phyloP scores from a whole-genome alignment of 2,113 vertebrate genomes.

The Saccopteryx leptura region DNA sequence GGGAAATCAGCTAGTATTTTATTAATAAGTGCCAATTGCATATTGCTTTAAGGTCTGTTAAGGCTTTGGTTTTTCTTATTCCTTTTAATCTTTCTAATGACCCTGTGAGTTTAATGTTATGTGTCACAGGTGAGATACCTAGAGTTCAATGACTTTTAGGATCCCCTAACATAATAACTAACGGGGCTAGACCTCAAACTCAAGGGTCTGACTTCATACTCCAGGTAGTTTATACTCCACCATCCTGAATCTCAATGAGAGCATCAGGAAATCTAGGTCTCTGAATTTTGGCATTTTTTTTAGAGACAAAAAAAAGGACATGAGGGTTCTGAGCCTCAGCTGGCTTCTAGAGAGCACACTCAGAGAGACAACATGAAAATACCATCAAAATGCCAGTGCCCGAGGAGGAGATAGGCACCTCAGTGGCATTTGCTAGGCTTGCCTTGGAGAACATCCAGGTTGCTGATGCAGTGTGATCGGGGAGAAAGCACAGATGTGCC shows the following conservation, averaged over 20 bases:
- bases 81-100: not conserved
- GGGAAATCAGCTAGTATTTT: not conserved
- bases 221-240: not conserved
- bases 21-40: not conserved
- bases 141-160: not conserved
- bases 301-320: not conserved
- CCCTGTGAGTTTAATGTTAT: not conserved
- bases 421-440: not conserved
- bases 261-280: not conserved
- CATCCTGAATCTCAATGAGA: not conserved
- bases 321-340: not conserved
- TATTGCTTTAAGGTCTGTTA: not conserved
- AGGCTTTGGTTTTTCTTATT: not conserved
- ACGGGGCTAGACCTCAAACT: not conserved
- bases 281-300: not conserved
- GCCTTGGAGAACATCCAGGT: not conserved
- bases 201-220: not conserved
- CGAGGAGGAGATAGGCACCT: not conserved
- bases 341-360: not conserved
- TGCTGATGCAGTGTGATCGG: not conserved
- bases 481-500: fast-evolving
- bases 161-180: not conserved
- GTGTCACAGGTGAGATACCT: not conserved
- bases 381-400: fast-evolving
- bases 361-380: not conserved